phyloP scores from a whole-genome alignment of 1,140 invertebrate genomes.

The Neotoxoptera formosana region DNA sequence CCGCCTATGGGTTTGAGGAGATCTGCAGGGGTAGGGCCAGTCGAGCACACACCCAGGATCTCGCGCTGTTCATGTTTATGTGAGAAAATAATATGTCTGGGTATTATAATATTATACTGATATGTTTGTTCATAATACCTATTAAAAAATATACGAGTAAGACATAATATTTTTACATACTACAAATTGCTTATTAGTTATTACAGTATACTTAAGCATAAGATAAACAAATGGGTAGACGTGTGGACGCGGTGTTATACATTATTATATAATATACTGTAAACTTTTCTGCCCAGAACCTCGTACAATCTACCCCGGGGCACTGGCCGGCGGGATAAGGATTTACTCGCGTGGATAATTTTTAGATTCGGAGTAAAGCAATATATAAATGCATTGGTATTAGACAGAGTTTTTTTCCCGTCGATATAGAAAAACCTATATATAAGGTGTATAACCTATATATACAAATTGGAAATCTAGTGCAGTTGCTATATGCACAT shows the following conservation, averaged over 20 bases:
- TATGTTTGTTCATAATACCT: neutral
- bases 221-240: neutral
- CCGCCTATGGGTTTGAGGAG: neutral
- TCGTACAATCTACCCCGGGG: too few relatives aligned
- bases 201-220: neutral
- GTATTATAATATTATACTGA: neutral
- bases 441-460: too few relatives aligned
- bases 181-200: neutral
- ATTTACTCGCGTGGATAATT: too few relatives aligned
- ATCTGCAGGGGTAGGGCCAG: neutral
- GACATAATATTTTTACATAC: neutral
- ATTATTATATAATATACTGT: too few relatives aligned
- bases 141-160: neutral
- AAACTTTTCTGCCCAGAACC: too few relatives aligned
- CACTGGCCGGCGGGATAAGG: too few relatives aligned
- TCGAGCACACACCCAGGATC: neutral
- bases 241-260: neutral
- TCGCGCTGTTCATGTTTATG: neutral
- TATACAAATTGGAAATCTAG: neutral
- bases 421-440: too few relatives aligned
- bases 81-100: neutral
- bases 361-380: too few relatives aligned
- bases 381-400: too few relatives aligned
- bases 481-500: neutral
- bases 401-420: too few relatives aligned